Evolutionary conservation across 53 echinoderm and acorn worm genomes (phyloP).

Genomic region (Apostichopus leukothele): DNA sequence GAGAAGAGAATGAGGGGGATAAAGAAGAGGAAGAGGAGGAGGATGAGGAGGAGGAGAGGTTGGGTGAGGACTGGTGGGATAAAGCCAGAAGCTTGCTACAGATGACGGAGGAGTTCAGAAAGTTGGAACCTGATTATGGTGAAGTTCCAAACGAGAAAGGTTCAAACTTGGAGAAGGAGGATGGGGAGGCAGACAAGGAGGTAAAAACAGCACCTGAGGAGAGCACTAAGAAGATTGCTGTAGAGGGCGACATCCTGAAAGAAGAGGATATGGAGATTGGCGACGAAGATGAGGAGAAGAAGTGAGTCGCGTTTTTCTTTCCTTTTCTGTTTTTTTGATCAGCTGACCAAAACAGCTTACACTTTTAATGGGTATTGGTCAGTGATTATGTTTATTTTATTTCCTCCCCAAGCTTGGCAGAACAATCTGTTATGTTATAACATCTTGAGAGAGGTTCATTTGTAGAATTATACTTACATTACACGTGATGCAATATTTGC

Average conservation of each 20-base stretch:
- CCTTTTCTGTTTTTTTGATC: too few species aligned
- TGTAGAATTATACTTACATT: too few species aligned
- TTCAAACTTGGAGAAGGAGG: background rate
- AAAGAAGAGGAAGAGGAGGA: conserved; percentile 53
- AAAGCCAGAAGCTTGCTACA: conserved; percentile 60
- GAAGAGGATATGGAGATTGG: conserved; percentile 38
- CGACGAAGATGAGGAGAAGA: conserved; percentile 47
- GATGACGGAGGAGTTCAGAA: conserved; percentile 44
- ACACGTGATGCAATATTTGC: too few species aligned
- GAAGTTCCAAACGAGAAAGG: background rate
- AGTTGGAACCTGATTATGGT: conserved; percentile 47
- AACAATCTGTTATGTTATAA: too few species aligned
- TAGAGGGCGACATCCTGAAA: conserved; percentile 16
- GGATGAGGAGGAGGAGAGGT: conserved; percentile 54
- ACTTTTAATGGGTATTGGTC: too few species aligned
- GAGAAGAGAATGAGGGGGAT: background rate
- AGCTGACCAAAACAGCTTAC: too few species aligned
- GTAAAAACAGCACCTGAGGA: background rate
- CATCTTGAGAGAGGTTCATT: too few species aligned
- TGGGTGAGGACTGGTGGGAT: conserved; percentile 70
- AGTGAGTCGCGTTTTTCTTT: background rate
- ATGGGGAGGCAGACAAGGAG: background rate
- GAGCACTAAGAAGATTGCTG: background rate
- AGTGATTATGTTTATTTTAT: too few species aligned
- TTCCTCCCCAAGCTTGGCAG: too few species aligned